phyloP scores from a whole-genome alignment of 2,113 vertebrate species.

The Zosterops lateralis region DNA sequence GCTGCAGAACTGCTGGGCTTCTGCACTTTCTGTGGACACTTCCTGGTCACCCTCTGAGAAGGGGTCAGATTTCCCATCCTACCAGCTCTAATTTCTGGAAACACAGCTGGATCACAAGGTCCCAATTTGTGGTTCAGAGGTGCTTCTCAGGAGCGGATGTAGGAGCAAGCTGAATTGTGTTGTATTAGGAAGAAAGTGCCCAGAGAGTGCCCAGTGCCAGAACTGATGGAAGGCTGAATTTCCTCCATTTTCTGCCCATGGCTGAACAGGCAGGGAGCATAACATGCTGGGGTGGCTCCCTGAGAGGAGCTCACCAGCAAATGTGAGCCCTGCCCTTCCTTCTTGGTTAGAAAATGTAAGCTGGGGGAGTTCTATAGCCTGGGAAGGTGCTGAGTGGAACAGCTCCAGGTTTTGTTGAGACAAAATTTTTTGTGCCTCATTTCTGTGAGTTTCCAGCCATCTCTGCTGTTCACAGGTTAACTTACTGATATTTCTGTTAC shows the following conservation, averaged over 20 bases:
- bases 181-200: neutral
- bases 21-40: neutral
- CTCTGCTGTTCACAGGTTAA: neutral
- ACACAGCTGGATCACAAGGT: neutral
- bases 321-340: neutral
- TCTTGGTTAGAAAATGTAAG: neutral
- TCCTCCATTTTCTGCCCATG: neutral
- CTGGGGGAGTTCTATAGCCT: neutral
- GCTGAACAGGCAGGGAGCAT: neutral
- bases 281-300: neutral
- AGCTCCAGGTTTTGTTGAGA: neutral
- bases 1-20: neutral
- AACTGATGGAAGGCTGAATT: neutral
- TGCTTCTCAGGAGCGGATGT: neutral
- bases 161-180: neutral
- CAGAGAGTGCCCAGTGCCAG: neutral
- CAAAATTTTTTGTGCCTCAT: neutral
- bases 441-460: neutral
- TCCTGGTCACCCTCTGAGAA: neutral
- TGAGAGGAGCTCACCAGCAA: neutral
- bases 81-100: neutral
- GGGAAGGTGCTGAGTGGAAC: neutral
- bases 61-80: neutral
- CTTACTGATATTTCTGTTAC: neutral
- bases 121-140: accelerated